phyloP scores from a whole-genome alignment of 2,113 vertebrate genomes.

The Rallus limicola region DNA sequence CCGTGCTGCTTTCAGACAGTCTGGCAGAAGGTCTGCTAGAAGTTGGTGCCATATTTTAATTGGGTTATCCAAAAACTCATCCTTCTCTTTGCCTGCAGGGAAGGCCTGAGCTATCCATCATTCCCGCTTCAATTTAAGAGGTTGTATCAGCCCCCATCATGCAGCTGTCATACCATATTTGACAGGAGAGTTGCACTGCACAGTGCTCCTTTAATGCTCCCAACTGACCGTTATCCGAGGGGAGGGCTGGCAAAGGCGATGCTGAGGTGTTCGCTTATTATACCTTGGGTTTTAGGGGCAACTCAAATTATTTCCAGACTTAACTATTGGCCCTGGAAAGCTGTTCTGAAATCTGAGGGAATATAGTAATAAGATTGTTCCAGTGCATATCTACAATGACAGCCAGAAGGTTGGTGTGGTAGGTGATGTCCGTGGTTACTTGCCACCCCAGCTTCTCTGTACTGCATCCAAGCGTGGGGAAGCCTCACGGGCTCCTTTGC shows the following conservation, averaged over 20 bases:
- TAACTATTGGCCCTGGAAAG: constrained; percentile 26
- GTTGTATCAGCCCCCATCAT: constrained; percentile 6
- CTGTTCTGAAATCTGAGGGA: not conserved
- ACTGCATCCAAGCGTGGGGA: fast-evolving
- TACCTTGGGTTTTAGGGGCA: not conserved
- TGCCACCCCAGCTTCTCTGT: not conserved
- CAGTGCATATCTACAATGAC: not conserved
- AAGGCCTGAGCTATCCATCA: constrained; percentile 38
- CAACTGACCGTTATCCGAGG: not conserved
- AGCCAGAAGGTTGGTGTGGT: not conserved
- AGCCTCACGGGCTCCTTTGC: not conserved
- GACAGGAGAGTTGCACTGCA: not conserved
- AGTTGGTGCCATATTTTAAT: constrained; percentile 26
- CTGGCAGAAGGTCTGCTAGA: not conserved
- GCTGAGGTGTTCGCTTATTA: not conserved
- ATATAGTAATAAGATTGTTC: not conserved
- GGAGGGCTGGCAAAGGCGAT: not conserved
- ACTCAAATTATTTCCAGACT: constrained; percentile 15
- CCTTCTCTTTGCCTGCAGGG: constrained; percentile 43
- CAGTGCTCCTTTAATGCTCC: not conserved
- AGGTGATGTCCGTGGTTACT: not conserved
- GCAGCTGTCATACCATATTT: not conserved
- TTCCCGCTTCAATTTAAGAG: constrained; percentile 24
- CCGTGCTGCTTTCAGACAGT: not conserved
- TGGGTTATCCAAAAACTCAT: constrained; percentile 39